Conservation (phyloP, 2,113 vertebrate genomes). For the Serilophus lunatus region DNA sequence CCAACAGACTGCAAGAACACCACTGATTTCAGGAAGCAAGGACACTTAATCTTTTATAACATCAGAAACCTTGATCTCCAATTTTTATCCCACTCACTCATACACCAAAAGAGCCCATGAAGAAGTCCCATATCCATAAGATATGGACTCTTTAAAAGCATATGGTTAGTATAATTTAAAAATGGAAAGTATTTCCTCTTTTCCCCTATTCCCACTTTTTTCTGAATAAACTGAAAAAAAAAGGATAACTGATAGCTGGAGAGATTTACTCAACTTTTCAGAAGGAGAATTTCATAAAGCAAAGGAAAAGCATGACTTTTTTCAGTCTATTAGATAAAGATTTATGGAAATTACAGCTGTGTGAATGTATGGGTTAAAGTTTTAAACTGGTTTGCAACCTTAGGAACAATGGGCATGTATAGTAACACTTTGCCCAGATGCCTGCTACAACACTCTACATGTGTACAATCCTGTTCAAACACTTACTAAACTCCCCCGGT, state of each 20-base stretch:
- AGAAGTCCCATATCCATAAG: not conserved
- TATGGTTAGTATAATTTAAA: not conserved
- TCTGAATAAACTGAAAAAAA: not conserved
- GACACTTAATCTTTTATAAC: not conserved
- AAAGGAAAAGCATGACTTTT: not conserved
- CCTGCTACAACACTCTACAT: not conserved
- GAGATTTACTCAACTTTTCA: not conserved
- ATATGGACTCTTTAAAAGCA: not conserved
- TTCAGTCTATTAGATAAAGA: not conserved
- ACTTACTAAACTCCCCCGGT: not conserved
- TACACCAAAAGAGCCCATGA: not conserved
- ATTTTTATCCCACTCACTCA: not conserved
- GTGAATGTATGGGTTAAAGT: not conserved
- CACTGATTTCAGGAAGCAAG: not conserved
- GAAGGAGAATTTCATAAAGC: not conserved
- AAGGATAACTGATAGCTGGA: not conserved
- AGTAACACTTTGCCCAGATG: not conserved
- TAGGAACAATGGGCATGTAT: not conserved
- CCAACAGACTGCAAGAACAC: not conserved
- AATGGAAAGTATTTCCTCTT: not conserved
- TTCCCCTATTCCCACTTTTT: not conserved
- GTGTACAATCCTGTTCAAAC: not conserved
- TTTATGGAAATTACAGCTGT: not conserved
- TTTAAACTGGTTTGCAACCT: not conserved
- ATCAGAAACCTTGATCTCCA: not conserved